Evolutionary conservation across 1,140 invertebrate genomes (phyloP).

Genomic region (Heliconius eleuchia): DNA sequence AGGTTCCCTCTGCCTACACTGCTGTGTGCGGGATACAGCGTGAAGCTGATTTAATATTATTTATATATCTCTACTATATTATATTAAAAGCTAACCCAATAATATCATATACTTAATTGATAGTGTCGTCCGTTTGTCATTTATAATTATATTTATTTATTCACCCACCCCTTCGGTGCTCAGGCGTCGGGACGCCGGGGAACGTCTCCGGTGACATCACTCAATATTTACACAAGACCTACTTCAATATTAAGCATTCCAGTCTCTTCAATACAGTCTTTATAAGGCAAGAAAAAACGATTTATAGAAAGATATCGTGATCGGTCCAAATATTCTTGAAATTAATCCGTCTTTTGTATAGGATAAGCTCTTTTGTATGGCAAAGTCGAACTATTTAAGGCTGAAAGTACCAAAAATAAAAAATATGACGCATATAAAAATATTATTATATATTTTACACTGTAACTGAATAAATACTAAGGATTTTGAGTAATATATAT

Average conservation of each 20-base stretch:
- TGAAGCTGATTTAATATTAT: too few relatives aligned
- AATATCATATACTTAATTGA: neutral
- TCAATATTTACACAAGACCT: constrained; percentile 45
- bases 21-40: too few relatives aligned
- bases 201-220: constrained; percentile 37
- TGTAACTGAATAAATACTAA: too few relatives aligned
- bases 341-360: neutral
- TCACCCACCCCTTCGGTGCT: constrained; percentile 27
- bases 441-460: too few relatives aligned
- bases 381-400: neutral
- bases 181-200: constrained; percentile 44
- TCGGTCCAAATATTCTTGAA: neutral
- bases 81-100: neutral
- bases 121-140: constrained; percentile 2
- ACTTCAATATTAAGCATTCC: constrained; percentile 40
- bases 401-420: neutral
- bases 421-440: too few relatives aligned
- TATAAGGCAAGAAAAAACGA: neutral
- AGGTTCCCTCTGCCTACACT: too few relatives aligned
- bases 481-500: neutral
- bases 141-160: constrained; percentile 28
- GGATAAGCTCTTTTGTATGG: neutral
- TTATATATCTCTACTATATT: too few relatives aligned
- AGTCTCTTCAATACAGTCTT: constrained; percentile 16
- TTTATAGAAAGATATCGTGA: neutral